These are phyloP conservation scores for Mohoua ochrocephala DNA, from an alignment of 2,113 vertebrate species.

Conservation along the genomic window DNA sequence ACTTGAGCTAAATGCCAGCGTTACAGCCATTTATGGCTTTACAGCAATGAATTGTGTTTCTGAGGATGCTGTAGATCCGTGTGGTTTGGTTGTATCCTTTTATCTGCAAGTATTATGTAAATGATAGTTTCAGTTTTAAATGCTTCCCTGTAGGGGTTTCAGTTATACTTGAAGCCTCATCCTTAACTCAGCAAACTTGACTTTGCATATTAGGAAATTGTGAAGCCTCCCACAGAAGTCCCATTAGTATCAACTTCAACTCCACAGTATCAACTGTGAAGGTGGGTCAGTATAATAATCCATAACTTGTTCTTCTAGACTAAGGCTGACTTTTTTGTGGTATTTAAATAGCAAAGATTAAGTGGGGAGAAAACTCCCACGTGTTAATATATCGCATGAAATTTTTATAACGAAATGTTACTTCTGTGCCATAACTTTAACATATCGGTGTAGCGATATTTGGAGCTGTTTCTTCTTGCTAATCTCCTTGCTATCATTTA, in stretches of 20 bases:
- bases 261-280: not conserved
- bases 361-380: not conserved
- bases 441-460: not conserved
- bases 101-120: not conserved
- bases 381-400: not conserved
- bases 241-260: not conserved
- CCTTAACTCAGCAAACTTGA: not conserved
- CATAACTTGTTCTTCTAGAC: not conserved
- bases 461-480: not conserved
- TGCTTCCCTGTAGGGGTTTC: not conserved
- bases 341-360: not conserved
- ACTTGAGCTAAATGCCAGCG: not conserved
- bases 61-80: not conserved
- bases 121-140: not conserved
- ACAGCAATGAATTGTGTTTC: not conserved
- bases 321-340: not conserved
- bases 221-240: not conserved
- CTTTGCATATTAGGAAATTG: not conserved
- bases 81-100: not conserved
- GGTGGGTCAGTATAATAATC: not conserved
- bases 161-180: not conserved
- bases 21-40: not conserved
- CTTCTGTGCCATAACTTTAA: not conserved
- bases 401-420: not conserved
- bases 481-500: not conserved